phyloP scores from a whole-genome alignment of 2,113 vertebrate species.

The Larimichthys polyactis region DNA sequence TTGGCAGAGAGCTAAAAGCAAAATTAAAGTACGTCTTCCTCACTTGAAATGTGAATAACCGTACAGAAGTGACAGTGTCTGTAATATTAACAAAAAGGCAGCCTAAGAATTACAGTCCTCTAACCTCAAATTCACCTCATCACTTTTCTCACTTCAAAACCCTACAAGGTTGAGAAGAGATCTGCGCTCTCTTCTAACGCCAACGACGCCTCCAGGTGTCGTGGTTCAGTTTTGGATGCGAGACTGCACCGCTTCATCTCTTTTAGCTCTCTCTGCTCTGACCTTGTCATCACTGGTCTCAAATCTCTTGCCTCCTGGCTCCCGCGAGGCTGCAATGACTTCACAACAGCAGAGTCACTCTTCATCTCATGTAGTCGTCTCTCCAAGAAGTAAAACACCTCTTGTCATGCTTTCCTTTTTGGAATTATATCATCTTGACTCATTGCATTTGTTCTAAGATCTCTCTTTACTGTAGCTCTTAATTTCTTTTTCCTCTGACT shows the following conservation, averaged over 20 bases:
- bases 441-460: neutral
- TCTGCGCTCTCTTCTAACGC: neutral
- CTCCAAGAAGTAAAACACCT: slow-evolving; percentile 13
- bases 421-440: slow-evolving; percentile 7
- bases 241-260: slow-evolving; percentile 4
- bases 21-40: neutral
- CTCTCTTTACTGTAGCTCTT: neutral
- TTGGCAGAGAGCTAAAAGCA: neutral
- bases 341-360: slow-evolving; percentile 36
- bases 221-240: slow-evolving; percentile 3
- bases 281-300: slow-evolving; percentile 56
- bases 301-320: slow-evolving; percentile 41
- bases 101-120: neutral
- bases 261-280: slow-evolving; percentile 40
- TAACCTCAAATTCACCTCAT: slow-evolving; percentile 12
- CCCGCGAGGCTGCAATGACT: slow-evolving; percentile 30
- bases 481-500: neutral
- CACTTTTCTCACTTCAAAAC: slow-evolving; percentile 25
- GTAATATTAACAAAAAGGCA: neutral
- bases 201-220: slow-evolving; percentile 28
- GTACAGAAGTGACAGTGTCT: neutral
- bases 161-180: neutral
- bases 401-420: neutral
- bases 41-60: neutral
- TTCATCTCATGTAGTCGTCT: slow-evolving; percentile 38